Evolutionary conservation across 2,888 invertebrate genomes (phyloP).

Genomic region (Diplolepis rosae): DNA sequence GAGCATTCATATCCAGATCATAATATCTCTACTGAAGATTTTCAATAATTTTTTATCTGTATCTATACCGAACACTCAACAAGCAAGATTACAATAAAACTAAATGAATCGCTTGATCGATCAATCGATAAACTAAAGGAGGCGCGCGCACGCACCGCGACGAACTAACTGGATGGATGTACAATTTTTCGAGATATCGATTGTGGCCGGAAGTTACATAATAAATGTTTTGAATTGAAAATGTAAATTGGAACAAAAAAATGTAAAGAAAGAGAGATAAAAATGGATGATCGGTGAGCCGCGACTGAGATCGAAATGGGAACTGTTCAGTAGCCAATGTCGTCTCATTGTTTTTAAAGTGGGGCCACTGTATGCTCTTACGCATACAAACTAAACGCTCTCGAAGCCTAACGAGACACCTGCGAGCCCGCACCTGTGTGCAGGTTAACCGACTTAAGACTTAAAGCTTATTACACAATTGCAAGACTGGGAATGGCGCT

Average conservation of each 20-base stretch:
- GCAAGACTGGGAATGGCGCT: no score
- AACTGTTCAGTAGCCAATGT: slow-evolving; percentile 61
- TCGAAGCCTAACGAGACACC: slow-evolving; percentile 54
- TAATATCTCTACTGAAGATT: no score
- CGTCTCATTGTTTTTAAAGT: slow-evolving; percentile 70
- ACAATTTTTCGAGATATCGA: no score
- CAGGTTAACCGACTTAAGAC: slow-evolving; percentile 10
- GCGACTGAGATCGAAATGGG: slow-evolving; percentile 53
- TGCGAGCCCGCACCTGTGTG: slow-evolving; percentile 51
- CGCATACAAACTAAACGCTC: slow-evolving; percentile 55
- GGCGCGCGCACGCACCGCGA: no score
- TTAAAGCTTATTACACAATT: neutral
- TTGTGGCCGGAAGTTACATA: no score
- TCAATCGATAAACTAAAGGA: no score
- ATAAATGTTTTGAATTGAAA: neutral
- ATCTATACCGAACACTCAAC: no score
- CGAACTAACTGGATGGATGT: no score
- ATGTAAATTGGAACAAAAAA: slow-evolving; percentile 16
- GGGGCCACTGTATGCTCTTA: slow-evolving; percentile 50
- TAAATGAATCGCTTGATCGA: no score
- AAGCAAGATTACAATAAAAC: no score
- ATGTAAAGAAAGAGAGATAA: slow-evolving; percentile 7
- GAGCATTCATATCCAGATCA: slow-evolving; percentile 51
- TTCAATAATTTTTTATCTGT: no score
- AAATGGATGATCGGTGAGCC: slow-evolving; percentile 24